These are phyloP conservation scores for Leucophenga montana DNA, from an alignment of 2,888 invertebrate genomes.

Conservation along the genomic window DNA sequence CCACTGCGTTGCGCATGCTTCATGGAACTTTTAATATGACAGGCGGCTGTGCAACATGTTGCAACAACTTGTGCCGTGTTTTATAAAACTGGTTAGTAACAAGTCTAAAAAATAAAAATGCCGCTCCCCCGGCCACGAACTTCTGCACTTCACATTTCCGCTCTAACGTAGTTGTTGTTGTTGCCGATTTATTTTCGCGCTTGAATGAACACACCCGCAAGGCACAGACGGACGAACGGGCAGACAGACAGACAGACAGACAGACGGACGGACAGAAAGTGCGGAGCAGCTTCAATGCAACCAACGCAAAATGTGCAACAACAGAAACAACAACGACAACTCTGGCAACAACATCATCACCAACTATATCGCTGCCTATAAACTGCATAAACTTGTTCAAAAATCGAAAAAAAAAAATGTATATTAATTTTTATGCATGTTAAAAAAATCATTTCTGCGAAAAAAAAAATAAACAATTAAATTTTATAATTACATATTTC, in stretches of 20 bases:
- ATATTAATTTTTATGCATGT: no score
- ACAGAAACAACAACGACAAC: slow-evolving; percentile 42
- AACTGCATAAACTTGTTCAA: background rate
- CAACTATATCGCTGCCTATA: slow-evolving; percentile 11
- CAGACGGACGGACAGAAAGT: slow-evolving; percentile 21
- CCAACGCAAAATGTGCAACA: slow-evolving; percentile 28
- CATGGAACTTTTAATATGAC: background rate
- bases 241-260: no score
- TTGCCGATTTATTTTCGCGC: slow-evolving; percentile 65
- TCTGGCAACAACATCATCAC: slow-evolving; percentile 36
- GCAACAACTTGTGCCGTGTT: background rate
- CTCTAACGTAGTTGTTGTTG: slow-evolving; percentile 34
- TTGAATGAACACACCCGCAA: slow-evolving; percentile 68
- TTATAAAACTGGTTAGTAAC: background rate
- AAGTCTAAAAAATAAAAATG: background rate
- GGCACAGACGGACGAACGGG: no score
- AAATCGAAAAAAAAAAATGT: background rate
- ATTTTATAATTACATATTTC: slow-evolving; percentile 29
- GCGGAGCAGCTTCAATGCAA: background rate
- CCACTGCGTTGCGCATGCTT: background rate
- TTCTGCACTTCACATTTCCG: background rate
- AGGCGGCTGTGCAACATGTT: slow-evolving; percentile 20
- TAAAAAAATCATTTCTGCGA: background rate
- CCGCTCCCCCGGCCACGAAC: no score
- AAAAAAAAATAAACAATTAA: background rate